A percentile compares a stretch with the other conserved stretches of the same genome.
Conservation (phyloP, 2,888 invertebrate species). For the Macrosoma leucophasiata region DNA sequence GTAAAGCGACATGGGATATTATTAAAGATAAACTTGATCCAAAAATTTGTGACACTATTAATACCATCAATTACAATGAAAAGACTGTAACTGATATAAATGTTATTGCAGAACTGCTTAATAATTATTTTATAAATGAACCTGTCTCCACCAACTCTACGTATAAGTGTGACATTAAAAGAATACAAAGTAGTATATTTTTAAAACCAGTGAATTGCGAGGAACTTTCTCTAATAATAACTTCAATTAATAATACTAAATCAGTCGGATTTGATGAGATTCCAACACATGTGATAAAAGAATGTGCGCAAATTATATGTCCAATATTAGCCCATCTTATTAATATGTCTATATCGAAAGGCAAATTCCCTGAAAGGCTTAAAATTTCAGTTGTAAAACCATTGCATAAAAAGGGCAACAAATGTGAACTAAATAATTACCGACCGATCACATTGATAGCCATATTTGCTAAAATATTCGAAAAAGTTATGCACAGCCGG, state of each 20-base stretch:
- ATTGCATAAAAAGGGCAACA: constrained; percentile 1
- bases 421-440: constrained; percentile 1
- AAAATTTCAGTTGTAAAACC: constrained; percentile 4
- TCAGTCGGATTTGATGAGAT: constrained; percentile 7
- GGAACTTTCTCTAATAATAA: neutral
- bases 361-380: neutral
- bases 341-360: constrained; percentile 3
- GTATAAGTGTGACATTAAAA: neutral
- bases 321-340: constrained; percentile 2
- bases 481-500: too few relatives aligned
- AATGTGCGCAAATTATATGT: neutral
- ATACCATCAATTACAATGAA: neutral
- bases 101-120: neutral
- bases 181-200: neutral
- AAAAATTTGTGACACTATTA: neutral
- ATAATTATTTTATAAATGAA: neutral
- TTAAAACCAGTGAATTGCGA: neutral
- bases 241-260: neutral
- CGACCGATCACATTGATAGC: neutral
- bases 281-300: constrained; percentile 1
- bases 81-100: neutral
- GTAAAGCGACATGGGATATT: constrained; percentile 3
- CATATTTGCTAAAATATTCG: constrained; percentile 2
- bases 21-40: neutral
- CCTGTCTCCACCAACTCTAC: neutral